These are phyloP conservation scores for Fragum whitleyi DNA, from an alignment of 2,888 invertebrate species.

Conservation along the genomic window DNA sequence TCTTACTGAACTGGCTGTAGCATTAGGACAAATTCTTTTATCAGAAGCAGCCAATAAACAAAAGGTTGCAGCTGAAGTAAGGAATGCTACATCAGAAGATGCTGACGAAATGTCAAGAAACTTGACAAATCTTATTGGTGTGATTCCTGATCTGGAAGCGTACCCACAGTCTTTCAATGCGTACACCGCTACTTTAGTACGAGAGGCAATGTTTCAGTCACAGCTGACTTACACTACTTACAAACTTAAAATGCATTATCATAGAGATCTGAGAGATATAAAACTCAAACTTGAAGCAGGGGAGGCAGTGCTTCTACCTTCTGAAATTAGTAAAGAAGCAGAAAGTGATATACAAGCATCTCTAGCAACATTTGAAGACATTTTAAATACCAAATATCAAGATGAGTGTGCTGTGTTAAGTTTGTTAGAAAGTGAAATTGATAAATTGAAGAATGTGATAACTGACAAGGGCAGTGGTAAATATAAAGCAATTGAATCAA, in stretches of 20 bases:
- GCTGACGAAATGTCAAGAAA: slow-evolving; percentile 47
- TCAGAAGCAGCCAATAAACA: slow-evolving; percentile 71
- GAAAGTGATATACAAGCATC: slow-evolving; percentile 75
- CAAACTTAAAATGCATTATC: slow-evolving; percentile 77
- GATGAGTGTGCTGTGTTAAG: slow-evolving; percentile 78
- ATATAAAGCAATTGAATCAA: slow-evolving; percentile 71
- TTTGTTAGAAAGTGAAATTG: slow-evolving; percentile 74
- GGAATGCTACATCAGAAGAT: slow-evolving; percentile 43
- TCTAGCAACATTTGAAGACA: slow-evolving; percentile 76
- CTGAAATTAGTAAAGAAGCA: slow-evolving; percentile 74
- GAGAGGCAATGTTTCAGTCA: slow-evolving; percentile 91
- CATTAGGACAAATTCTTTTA: slow-evolving; percentile 63
- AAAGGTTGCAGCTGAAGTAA: slow-evolving; percentile 65
- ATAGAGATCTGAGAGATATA: slow-evolving; percentile 73
- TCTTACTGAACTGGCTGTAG: slow-evolving; percentile 58
- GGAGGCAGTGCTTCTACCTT: slow-evolving; percentile 67
- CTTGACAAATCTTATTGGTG: slow-evolving; percentile 64
- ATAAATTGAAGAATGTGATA: slow-evolving; percentile 65
- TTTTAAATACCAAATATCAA: slow-evolving; percentile 78
- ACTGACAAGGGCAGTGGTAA: slow-evolving; percentile 57
- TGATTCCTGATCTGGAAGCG: slow-evolving; percentile 70
- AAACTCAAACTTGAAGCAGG: slow-evolving; percentile 72
- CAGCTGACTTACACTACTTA: slow-evolving; percentile 84
- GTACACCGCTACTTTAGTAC: slow-evolving; percentile 88
- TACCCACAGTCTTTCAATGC: slow-evolving; percentile 70